A percentile compares a stretch with the other conserved stretches of the same genome.
phyloP scores from a whole-genome alignment of 35 echinoderm and acorn worm genomes.

The Acanthaster planci region DNA sequence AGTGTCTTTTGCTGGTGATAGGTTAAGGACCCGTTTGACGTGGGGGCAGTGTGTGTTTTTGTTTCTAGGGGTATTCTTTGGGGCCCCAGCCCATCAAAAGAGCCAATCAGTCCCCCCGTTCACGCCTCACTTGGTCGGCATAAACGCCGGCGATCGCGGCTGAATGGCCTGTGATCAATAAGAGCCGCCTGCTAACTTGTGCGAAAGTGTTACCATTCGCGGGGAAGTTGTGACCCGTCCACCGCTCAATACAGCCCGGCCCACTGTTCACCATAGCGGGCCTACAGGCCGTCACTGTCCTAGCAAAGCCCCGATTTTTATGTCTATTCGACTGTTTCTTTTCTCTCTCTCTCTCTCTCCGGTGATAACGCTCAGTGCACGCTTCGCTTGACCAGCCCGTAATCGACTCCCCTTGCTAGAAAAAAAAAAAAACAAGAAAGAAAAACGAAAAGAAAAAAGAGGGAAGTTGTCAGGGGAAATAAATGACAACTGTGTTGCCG shows the following conservation, averaged over 20 bases:
- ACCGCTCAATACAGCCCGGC: background rate
- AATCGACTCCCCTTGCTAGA: background rate
- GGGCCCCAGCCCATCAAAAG: background rate
- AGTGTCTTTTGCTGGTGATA: background rate
- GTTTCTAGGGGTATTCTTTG: background rate
- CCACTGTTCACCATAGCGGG: background rate
- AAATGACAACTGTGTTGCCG: conserved; percentile 21
- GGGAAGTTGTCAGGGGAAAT: conserved; percentile 6
- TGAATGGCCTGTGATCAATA: background rate
- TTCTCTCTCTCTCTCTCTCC: background rate
- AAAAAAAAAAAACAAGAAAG: conserved; percentile 23
- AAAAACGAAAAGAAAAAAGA: too few relatives aligned
- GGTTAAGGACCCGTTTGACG: conserved; percentile 24
- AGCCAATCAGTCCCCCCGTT: conserved; percentile 12
- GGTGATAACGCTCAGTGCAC: background rate
- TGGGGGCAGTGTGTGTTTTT: background rate
- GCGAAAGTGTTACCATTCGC: conserved; percentile 22
- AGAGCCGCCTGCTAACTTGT: conserved; percentile 27
- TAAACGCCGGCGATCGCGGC: conserved; percentile 5
- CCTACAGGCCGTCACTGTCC: background rate
- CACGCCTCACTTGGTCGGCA: background rate
- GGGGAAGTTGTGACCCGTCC: background rate
- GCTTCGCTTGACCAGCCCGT: background rate
- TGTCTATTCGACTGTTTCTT: too few relatives aligned
- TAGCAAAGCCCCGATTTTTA: conserved; percentile 12